A percentile compares a stretch with the other conserved stretches of the same genome.
Conservation (phyloP, 2,113 vertebrate genomes). For the Danionella cerebrum region DNA sequence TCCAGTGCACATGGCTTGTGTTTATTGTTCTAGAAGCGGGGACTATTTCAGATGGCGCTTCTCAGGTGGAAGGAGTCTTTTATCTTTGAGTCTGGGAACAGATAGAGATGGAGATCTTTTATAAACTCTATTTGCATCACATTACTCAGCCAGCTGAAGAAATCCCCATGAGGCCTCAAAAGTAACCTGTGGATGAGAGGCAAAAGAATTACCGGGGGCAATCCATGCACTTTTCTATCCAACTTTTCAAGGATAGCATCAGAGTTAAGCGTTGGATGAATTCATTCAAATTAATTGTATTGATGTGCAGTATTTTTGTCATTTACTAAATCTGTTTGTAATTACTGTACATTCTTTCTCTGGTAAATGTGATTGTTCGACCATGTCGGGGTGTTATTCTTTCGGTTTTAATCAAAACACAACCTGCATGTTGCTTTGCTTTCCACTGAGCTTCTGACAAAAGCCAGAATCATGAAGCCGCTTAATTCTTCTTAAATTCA, state of each 20-base stretch:
- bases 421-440: background rate
- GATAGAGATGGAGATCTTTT: constrained; percentile 13
- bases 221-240: background rate
- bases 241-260: too few relatives aligned
- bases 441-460: background rate
- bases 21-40: constrained; percentile 50
- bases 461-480: background rate
- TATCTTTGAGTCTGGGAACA: constrained; percentile 10
- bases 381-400: too few relatives aligned
- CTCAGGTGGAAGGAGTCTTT: constrained; percentile 41
- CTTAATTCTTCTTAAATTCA: background rate
- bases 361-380: background rate
- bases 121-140: constrained; percentile 17
- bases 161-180: background rate
- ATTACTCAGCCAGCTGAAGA: background rate
- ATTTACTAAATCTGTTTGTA: too few relatives aligned
- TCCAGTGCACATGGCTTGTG: constrained; percentile 30
- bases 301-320: too few relatives aligned
- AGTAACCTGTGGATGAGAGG: background rate
- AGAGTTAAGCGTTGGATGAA: too few relatives aligned
- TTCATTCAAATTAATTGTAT: too few relatives aligned
- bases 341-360: too few relatives aligned
- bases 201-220: background rate
- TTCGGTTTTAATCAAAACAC: background rate
- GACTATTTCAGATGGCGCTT: constrained; percentile 4